Conservation (phyloP, 1,140 invertebrate species). For the Bombyx mandarina region DNA sequence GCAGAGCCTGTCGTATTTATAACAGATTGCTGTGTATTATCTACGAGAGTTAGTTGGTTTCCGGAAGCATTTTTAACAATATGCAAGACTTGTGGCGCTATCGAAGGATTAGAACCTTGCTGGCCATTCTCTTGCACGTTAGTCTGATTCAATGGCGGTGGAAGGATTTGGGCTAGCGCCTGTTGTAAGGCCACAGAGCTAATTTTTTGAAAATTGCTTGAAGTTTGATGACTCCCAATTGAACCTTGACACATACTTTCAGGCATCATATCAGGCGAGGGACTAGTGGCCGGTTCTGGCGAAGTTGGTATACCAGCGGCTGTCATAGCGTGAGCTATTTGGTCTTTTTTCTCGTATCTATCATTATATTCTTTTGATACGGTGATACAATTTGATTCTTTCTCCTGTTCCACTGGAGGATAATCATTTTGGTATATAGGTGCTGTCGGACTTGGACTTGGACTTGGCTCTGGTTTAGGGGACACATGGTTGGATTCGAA, state of each 20-base stretch:
- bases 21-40: slow-evolving; percentile 55
- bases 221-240: slow-evolving; percentile 20
- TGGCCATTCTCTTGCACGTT: slow-evolving; percentile 39
- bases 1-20: slow-evolving; percentile 41
- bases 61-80: slow-evolving; percentile 59
- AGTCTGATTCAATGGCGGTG: slow-evolving; percentile 57
- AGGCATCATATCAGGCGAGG: slow-evolving; percentile 44
- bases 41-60: slow-evolving; percentile 57
- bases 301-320: slow-evolving; percentile 50
- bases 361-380: slow-evolving; percentile 29
- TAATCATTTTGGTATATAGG: slow-evolving; percentile 18
- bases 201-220: slow-evolving; percentile 49
- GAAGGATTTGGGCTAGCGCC: slow-evolving; percentile 64
- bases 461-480: not conserved
- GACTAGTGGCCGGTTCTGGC: slow-evolving; percentile 30
- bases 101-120: slow-evolving; percentile 26
- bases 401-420: not conserved
- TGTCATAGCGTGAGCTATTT: slow-evolving; percentile 61
- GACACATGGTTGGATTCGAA: slow-evolving; percentile 25
- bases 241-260: slow-evolving; percentile 37
- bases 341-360: slow-evolving; percentile 45
- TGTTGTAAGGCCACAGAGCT: slow-evolving; percentile 64
- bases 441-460: slow-evolving; percentile 11
- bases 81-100: slow-evolving; percentile 62
- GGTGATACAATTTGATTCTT: too few relatives aligned